A percentile compares a stretch with the other conserved stretches of the same genome.
Evolutionary conservation across 2,113 vertebrate genomes (phyloP).

Genomic region (Podarcis muralis): DNA sequence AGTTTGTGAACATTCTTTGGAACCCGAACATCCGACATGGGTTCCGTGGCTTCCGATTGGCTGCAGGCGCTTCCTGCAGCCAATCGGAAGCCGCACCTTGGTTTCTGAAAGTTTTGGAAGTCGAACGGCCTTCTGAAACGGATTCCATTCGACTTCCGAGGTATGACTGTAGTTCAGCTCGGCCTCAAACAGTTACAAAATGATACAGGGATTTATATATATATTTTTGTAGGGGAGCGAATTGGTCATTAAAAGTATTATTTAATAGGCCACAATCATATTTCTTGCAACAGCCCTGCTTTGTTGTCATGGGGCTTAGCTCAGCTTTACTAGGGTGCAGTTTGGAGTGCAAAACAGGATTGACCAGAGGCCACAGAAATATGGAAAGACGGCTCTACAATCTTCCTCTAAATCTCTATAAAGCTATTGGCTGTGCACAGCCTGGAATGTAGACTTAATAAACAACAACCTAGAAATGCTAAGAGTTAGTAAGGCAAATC

Average conservation of each 20-base stretch:
- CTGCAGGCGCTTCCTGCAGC: no score
- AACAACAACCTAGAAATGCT: neutral
- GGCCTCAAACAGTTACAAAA: neutral
- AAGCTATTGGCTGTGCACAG: neutral
- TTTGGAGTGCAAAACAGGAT: neutral
- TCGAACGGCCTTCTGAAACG: no score
- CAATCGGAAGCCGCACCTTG: no score
- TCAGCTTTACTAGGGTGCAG: neutral
- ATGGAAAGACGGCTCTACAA: neutral
- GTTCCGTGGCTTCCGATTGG: no score
- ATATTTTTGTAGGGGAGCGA: no score
- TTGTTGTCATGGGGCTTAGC: neutral
- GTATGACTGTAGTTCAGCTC: neutral
- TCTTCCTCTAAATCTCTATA: neutral
- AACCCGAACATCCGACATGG: no score
- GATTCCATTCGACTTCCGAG: no score
- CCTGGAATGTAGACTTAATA: neutral
- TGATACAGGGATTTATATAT: neutral
- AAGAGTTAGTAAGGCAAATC: neutral
- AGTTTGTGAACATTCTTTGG: no score
- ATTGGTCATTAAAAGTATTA: neutral
- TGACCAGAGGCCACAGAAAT: neutral
- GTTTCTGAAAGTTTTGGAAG: no score
- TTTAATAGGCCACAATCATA: neutral
- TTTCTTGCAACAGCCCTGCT: neutral